phyloP scores from a whole-genome alignment of 2,797 vertebrate genomes.

The Bovichtus diacanthus region DNA sequence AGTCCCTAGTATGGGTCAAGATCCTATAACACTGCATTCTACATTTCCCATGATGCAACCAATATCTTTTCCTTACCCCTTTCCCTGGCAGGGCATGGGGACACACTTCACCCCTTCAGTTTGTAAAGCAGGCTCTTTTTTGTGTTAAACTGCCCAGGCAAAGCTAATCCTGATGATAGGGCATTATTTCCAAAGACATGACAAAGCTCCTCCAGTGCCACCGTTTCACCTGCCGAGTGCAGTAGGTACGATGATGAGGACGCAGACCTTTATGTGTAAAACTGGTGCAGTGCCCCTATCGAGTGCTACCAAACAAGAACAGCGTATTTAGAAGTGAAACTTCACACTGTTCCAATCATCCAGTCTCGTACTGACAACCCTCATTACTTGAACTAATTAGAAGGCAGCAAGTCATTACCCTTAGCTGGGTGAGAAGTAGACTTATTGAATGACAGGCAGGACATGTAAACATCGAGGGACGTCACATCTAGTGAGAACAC shows the following conservation, averaged over 20 bases:
- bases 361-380: conserved; percentile 20
- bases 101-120: neutral
- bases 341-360: conserved; percentile 18
- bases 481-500: conserved; percentile 46
- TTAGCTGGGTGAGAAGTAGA: conserved; percentile 2
- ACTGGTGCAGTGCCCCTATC: neutral
- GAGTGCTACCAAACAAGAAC: neutral
- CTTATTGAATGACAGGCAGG: conserved; percentile 38
- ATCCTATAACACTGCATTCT: neutral
- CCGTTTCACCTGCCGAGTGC: neutral
- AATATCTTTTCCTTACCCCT: neutral
- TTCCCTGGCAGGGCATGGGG: neutral
- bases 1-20: neutral
- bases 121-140: neutral
- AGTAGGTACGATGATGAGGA: neutral
- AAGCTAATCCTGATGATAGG: neutral
- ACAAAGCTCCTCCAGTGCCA: neutral
- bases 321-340: neutral
- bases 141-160: neutral
- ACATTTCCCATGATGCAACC: neutral
- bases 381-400: conserved; percentile 53
- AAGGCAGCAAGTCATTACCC: conserved; percentile 48
- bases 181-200: neutral
- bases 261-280: no score
- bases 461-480: conserved; percentile 56